Conservation (phyloP, 2,888 invertebrate species). For the Fissipunctia ypsillon region DNA sequence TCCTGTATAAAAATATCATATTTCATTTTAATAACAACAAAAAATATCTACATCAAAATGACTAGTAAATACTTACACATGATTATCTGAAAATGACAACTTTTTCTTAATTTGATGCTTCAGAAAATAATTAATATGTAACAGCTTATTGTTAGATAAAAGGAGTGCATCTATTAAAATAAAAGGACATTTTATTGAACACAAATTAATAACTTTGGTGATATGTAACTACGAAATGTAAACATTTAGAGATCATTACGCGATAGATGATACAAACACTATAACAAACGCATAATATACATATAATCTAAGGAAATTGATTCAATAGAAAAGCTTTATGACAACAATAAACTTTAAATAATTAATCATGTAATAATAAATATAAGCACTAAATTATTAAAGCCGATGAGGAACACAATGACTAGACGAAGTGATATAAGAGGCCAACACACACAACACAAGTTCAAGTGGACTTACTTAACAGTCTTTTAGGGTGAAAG, state of each 20-base stretch:
- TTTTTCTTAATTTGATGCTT: conserved; percentile 27
- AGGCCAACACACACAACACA: conserved; percentile 76
- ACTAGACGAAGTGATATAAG: conserved; percentile 60
- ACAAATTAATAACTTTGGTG: conserved; percentile 52
- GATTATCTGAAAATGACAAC: conserved; percentile 52
- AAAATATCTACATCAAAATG: conserved; percentile 53
- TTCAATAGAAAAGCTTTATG: conserved; percentile 33
- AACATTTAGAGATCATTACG: conserved; percentile 48
- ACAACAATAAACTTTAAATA: conserved; percentile 46
- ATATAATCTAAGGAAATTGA: conserved; percentile 36
- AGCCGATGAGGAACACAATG: conserved; percentile 58
- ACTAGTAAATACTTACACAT: conserved; percentile 51
- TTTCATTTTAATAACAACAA: conserved; percentile 56
- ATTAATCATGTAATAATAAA: conserved; percentile 32
- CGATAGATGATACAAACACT: conserved; percentile 25
- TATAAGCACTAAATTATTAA: conserved; percentile 61
- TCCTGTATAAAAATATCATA: conserved; percentile 68
- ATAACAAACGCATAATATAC: conserved; percentile 44
- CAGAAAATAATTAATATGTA: conserved; percentile 31
- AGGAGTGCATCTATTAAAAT: conserved; percentile 24
- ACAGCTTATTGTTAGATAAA: conserved; percentile 14
- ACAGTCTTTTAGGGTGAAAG: conserved; percentile 84
- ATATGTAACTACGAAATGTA: conserved; percentile 63
- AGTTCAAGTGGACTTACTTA: conserved; percentile 80
- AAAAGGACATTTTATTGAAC: conserved; percentile 12